These are phyloP conservation scores for Drosophila simulans DNA, from an alignment of 1,140 invertebrate species.

Conservation along the genomic window DNA sequence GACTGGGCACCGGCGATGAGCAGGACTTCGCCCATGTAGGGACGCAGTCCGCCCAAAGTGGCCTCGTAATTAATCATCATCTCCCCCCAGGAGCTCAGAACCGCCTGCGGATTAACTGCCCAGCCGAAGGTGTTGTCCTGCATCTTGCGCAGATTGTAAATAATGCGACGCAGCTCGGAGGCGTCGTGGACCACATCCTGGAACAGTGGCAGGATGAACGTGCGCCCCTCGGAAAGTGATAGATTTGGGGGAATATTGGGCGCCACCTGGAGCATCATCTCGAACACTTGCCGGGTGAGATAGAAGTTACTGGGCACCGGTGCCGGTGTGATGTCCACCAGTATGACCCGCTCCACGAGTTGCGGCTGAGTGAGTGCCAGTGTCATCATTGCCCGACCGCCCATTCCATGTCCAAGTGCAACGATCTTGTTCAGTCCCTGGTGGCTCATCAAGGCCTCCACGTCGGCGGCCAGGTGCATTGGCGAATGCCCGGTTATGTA, in stretches of 20 bases:
- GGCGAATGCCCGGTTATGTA: conserved; percentile 90
- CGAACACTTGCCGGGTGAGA: conserved; percentile 7
- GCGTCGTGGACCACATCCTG: background rate
- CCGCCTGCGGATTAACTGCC: conserved; percentile 32
- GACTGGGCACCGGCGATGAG: conserved; percentile 30
- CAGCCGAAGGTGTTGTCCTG: conserved; percentile 23
- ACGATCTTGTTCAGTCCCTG: conserved; percentile 22
- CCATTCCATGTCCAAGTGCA: conserved; percentile 35
- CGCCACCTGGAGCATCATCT: conserved; percentile 18
- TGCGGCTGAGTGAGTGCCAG: conserved; percentile 35
- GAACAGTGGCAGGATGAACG: conserved; percentile 12
- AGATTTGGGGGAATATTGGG: conserved; percentile 18
- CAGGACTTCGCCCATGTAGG: conserved; percentile 35
- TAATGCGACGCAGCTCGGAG: conserved; percentile 5
- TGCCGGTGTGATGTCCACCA: conserved; percentile 46
- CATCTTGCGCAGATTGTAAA: conserved; percentile 22
- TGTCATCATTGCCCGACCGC: conserved; percentile 46
- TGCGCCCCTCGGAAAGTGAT: conserved; percentile 12
- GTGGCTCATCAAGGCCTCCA: conserved; percentile 17
- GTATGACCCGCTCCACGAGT: conserved; percentile 37
- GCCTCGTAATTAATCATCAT: conserved; percentile 27
- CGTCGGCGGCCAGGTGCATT: conserved; percentile 89
- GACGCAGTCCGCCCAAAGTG: background rate
- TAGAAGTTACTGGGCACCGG: conserved; percentile 5
- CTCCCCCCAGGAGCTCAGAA: conserved; percentile 29